phyloP scores from a whole-genome alignment of 2,888 invertebrate species.

The Eupeodes latifasciatus region DNA sequence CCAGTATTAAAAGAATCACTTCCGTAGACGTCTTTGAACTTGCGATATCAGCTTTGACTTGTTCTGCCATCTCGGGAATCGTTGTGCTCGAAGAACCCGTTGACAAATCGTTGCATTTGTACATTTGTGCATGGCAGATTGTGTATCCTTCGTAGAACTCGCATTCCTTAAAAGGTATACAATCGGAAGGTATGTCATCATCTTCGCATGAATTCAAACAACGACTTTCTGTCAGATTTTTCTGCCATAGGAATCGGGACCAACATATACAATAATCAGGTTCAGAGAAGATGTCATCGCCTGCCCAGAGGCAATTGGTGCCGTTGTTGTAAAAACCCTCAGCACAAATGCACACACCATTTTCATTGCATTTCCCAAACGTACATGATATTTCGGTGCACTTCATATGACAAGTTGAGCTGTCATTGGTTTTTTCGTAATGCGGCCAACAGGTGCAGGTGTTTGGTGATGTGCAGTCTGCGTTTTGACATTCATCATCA shows the following conservation, averaged over 20 bases:
- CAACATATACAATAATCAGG: conserved; percentile 63
- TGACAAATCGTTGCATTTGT: conserved; percentile 31
- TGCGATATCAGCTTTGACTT: neutral
- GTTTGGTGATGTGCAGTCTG: conserved; percentile 79
- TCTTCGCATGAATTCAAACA: conserved; percentile 37
- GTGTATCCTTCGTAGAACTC: conserved; percentile 39
- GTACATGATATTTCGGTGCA: conserved; percentile 57
- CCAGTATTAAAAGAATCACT: neutral
- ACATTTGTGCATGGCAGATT: conserved; percentile 47
- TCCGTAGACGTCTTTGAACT: neutral
- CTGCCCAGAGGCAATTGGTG: conserved; percentile 42
- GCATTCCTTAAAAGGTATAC: conserved; percentile 39
- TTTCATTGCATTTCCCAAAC: conserved; percentile 48
- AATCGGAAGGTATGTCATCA: conserved; percentile 8
- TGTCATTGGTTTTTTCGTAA: conserved; percentile 77
- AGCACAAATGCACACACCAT: conserved; percentile 46
- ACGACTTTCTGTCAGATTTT: conserved; percentile 18
- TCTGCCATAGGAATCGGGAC: conserved; percentile 39
- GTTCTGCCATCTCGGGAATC: neutral
- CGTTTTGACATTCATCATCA: conserved; percentile 77
- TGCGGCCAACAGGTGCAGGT: conserved; percentile 80
- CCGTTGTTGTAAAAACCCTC: conserved; percentile 52
- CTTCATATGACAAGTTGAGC: conserved; percentile 16
- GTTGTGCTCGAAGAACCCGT: neutral
- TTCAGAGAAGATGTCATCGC: conserved; percentile 45